phyloP scores from a whole-genome alignment of 2,888 invertebrate species.

The Oasisia sp. region DNA sequence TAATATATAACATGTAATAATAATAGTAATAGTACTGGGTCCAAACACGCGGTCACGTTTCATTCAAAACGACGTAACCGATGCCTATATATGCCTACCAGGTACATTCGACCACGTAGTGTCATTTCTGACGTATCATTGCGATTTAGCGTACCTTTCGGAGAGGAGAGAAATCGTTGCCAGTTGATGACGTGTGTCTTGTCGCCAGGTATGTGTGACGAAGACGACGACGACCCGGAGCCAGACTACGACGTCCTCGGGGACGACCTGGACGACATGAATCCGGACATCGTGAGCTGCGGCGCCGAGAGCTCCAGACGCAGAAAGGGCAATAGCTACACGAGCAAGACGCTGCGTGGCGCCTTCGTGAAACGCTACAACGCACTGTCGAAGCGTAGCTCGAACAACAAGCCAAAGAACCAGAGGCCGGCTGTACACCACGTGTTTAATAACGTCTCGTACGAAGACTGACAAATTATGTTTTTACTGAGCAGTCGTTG shows the following conservation, averaged over 20 bases:
- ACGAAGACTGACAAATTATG: constrained; percentile 21
- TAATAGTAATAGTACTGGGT: neutral
- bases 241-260: constrained; percentile 42
- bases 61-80: no score
- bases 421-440: constrained; percentile 40
- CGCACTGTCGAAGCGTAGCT: constrained; percentile 42
- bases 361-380: constrained; percentile 55
- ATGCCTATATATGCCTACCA: neutral
- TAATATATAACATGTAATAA: neutral
- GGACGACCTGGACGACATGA: constrained; percentile 36
- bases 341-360: constrained; percentile 53
- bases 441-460: constrained; percentile 42
- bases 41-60: no score
- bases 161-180: constrained; percentile 35
- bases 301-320: constrained; percentile 40
- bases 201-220: constrained; percentile 27
- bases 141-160: neutral
- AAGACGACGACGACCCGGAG: constrained; percentile 42
- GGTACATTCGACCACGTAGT: neutral
- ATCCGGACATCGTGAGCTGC: constrained; percentile 43
- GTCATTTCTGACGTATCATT: no score
- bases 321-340: constrained; percentile 39
- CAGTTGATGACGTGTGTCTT: neutral
- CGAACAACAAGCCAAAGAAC: constrained; percentile 39
- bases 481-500: no score